These are phyloP conservation scores for Zonitis immaculata DNA, from an alignment of 2,888 invertebrate species.

Conservation along the genomic window DNA sequence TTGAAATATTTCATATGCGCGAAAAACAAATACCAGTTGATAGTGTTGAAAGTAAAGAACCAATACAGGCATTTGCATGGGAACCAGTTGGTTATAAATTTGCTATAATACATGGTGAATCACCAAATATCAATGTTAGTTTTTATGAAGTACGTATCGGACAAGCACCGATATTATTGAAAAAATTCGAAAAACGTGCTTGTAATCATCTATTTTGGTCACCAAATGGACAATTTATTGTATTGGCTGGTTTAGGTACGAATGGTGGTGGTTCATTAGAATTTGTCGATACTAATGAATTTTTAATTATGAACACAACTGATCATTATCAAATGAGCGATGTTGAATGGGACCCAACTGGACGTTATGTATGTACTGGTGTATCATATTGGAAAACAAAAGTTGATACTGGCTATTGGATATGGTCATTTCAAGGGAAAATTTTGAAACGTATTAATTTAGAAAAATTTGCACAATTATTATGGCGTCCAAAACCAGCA, in stretches of 20 bases:
- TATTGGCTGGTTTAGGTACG: constrained; percentile 80
- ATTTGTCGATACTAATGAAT: constrained; percentile 94
- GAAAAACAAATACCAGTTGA: constrained; percentile 95
- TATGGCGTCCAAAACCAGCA: constrained; percentile 94
- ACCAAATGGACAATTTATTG: constrained; percentile 91
- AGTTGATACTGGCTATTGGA: constrained; percentile 87
- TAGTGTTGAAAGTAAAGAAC: constrained; percentile 91
- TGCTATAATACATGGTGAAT: constrained; percentile 93
- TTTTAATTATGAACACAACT: constrained; percentile 88
- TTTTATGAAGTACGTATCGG: constrained; percentile 91
- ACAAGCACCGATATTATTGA: constrained; percentile 80
- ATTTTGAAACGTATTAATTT: constrained; percentile 76
- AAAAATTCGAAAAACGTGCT: constrained; percentile 82
- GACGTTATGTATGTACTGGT: constrained; percentile 91
- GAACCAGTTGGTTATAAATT: constrained; percentile 96
- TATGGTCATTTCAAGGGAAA: constrained; percentile 94
- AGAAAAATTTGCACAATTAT: constrained; percentile 89
- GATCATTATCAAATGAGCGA: constrained; percentile 92
- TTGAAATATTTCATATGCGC: constrained; percentile 98
- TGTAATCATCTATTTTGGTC: constrained; percentile 96
- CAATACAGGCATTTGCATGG: constrained; percentile 95
- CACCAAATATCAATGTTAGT: constrained; percentile 77
- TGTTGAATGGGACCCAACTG: constrained; percentile 99
- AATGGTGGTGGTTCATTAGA: constrained; percentile 89
- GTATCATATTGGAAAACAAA: constrained; percentile 95